Conservation (phyloP, 2,113 vertebrate species). For the Pseudorectes ferrugineus region DNA sequence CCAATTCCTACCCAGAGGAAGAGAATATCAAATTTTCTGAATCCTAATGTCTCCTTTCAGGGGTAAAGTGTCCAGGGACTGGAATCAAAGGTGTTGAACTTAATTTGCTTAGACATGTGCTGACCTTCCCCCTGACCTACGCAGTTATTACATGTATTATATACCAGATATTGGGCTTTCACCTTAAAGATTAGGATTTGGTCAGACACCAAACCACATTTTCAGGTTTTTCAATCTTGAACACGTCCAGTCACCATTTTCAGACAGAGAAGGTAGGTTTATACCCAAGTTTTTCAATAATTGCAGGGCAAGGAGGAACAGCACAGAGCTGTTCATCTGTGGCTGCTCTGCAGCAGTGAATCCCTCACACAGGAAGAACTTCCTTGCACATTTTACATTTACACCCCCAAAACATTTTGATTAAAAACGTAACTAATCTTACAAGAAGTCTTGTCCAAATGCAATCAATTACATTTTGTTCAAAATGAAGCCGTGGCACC, state of each 20-base stretch:
- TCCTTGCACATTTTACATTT: not conserved
- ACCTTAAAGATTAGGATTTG: too few relatives aligned
- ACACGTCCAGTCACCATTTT: not conserved
- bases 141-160: not conserved
- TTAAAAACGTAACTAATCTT: not conserved
- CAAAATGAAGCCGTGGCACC: not conserved
- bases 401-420: not conserved
- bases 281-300: accelerated
- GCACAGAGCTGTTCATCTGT: too few relatives aligned
- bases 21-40: not conserved
- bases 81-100: not conserved
- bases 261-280: not conserved
- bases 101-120: not conserved
- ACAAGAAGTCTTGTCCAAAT: not conserved
- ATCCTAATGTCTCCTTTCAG: not conserved
- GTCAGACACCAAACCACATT: not conserved
- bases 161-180: not conserved
- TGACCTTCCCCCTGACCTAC: not conserved
- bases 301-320: not conserved
- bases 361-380: not conserved
- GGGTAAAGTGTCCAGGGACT: not conserved
- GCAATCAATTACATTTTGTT: not conserved
- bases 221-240: not conserved
- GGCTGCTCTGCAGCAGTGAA: not conserved
- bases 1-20: not conserved